Evolutionary conservation across 2,888 invertebrate species (phyloP).

Genomic region (Cyclophora punctaria): DNA sequence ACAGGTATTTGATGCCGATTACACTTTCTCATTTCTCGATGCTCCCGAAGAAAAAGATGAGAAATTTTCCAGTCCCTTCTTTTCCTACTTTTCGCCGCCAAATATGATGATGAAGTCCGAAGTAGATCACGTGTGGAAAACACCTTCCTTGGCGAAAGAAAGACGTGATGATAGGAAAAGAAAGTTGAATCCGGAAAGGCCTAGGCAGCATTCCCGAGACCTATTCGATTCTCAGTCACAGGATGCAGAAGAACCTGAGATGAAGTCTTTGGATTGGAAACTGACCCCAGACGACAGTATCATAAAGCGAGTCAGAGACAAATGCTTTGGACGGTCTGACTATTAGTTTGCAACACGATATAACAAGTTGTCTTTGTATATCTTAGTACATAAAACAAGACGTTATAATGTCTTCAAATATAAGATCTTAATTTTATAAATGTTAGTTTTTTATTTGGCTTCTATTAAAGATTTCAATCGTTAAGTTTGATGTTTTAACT

Average conservation of each 20-base stretch:
- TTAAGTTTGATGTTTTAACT: no score
- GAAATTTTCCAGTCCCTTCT: slow-evolving; percentile 51
- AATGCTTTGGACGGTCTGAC: slow-evolving; percentile 52
- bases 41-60: slow-evolving; percentile 40
- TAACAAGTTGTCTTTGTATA: no score
- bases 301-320: slow-evolving; percentile 48
- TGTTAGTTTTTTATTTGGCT: no score
- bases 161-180: slow-evolving; percentile 18
- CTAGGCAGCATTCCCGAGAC: slow-evolving; percentile 50
- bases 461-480: no score
- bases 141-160: slow-evolving; percentile 18
- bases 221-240: slow-evolving; percentile 60
- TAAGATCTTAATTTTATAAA: no score
- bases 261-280: slow-evolving; percentile 44
- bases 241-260: slow-evolving; percentile 39
- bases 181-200: slow-evolving; percentile 25
- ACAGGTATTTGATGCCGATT: slow-evolving; percentile 51
- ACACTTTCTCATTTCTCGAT: slow-evolving; percentile 56
- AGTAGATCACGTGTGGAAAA: slow-evolving; percentile 41
- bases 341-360: slow-evolving; percentile 27
- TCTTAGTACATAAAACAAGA: no score
- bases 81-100: slow-evolving; percentile 56
- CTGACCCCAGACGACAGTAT: slow-evolving; percentile 52
- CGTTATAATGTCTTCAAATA: no score
- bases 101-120: slow-evolving; percentile 31